Conservation (phyloP, 1,140 invertebrate genomes). For the Plodia interpunctella region DNA sequence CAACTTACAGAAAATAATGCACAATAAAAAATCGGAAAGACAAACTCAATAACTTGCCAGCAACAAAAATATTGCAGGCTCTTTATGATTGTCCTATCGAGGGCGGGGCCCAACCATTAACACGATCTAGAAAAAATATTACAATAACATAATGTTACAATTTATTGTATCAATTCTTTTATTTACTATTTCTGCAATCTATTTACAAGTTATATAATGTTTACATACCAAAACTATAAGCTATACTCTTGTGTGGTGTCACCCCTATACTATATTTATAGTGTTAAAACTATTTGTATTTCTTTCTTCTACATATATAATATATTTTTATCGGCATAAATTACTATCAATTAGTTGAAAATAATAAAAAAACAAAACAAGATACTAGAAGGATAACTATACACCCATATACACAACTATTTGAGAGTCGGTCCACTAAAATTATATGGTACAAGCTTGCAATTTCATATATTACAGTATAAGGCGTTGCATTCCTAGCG, state of each 20-base stretch:
- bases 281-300: slow-evolving; percentile 70
- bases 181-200: slow-evolving; percentile 67
- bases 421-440: slow-evolving; percentile 60
- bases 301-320: slow-evolving; percentile 58
- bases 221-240: slow-evolving; percentile 75
- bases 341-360: slow-evolving; percentile 71
- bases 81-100: slow-evolving; percentile 29
- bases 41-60: slow-evolving; percentile 48
- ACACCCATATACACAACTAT: slow-evolving; percentile 74
- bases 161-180: slow-evolving; percentile 74
- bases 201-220: slow-evolving; percentile 72
- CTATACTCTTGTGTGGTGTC: slow-evolving; percentile 65
- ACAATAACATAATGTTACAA: slow-evolving; percentile 71
- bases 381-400: slow-evolving; percentile 66
- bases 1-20: slow-evolving; percentile 75
- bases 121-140: slow-evolving; percentile 68
- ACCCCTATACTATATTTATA: slow-evolving; percentile 73
- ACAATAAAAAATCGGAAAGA: slow-evolving; percentile 59
- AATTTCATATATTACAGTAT: slow-evolving; percentile 62
- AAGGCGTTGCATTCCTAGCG: slow-evolving; percentile 55
- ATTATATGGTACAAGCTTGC: slow-evolving; percentile 69
- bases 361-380: slow-evolving; percentile 49
- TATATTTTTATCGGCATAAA: slow-evolving; percentile 73
- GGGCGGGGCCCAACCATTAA: slow-evolving; percentile 33
- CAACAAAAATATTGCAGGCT: slow-evolving; percentile 57